These are phyloP conservation scores for Pyrochroa serraticornis DNA, from an alignment of 2,888 invertebrate species.

Conservation along the genomic window DNA sequence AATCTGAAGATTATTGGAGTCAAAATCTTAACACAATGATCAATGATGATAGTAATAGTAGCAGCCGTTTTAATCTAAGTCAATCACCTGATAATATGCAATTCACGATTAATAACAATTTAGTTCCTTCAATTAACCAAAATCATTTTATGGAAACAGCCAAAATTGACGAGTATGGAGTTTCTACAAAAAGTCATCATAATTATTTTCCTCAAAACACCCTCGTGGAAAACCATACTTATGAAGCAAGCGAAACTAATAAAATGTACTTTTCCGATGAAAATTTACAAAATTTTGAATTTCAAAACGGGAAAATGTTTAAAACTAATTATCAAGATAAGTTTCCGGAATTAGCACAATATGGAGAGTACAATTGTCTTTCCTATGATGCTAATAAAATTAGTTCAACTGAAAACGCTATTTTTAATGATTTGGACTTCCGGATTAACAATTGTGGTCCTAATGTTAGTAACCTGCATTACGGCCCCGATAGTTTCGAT, in stretches of 20 bases:
- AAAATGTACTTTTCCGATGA: constrained; percentile 44
- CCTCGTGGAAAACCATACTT: constrained; percentile 29
- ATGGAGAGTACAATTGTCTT: constrained; percentile 52
- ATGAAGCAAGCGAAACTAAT: constrained; percentile 7
- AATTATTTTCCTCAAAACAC: constrained; percentile 32
- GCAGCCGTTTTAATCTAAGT: constrained; percentile 55
- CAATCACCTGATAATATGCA: constrained; percentile 63
- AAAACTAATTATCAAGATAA: constrained; percentile 44
- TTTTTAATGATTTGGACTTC: constrained; percentile 55
- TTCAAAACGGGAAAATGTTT: constrained; percentile 33
- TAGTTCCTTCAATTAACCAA: constrained; percentile 43
- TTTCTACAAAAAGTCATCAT: neutral
- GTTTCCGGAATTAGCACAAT: constrained; percentile 49
- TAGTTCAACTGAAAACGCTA: constrained; percentile 41
- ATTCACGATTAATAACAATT: constrained; percentile 53
- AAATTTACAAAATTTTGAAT: constrained; percentile 39
- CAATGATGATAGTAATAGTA: constrained; percentile 61
- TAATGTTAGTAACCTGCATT: constrained; percentile 40
- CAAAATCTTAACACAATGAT: constrained; percentile 58
- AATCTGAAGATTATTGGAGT: constrained; percentile 67
- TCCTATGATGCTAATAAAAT: constrained; percentile 49
- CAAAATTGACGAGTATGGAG: constrained; percentile 42
- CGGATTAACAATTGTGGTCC: constrained; percentile 45
- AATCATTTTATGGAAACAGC: constrained; percentile 38
- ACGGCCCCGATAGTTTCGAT: constrained; percentile 43